Percentiles rank a stretch among this genome's conserved stretches.
phyloP scores from a whole-genome alignment of 2,888 invertebrate species.

The Nipponacmea schrenckii region DNA sequence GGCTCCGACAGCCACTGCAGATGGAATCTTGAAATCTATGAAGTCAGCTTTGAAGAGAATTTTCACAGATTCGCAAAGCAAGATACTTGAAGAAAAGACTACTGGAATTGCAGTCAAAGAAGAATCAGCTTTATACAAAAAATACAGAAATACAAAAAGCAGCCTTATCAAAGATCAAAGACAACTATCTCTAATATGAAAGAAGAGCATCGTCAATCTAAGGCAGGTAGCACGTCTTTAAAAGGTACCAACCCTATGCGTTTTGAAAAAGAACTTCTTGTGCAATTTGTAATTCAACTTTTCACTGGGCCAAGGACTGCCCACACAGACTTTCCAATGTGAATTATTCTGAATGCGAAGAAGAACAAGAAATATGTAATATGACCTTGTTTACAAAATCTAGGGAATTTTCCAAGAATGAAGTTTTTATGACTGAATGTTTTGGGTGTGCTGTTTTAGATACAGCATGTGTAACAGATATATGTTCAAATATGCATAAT shows the following conservation, averaged over 20 bases:
- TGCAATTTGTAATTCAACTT: constrained; percentile 12
- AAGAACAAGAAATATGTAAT: background rate
- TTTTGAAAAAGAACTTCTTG: constrained; percentile 9
- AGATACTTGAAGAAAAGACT: background rate
- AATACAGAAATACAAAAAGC: background rate
- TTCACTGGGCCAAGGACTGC: constrained; percentile 24
- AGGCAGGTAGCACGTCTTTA: background rate
- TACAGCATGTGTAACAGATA: constrained; percentile 23
- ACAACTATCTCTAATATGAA: background rate
- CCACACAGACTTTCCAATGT: background rate
- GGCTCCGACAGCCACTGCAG: constrained; percentile 19
- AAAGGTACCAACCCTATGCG: background rate
- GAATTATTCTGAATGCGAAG: background rate
- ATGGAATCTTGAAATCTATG: constrained; percentile 16
- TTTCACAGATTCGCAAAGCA: constrained; percentile 6
- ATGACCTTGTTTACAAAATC: background rate
- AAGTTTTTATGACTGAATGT: constrained; percentile 21
- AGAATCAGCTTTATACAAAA: background rate
- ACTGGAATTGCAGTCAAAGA: background rate
- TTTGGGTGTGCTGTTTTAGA: constrained; percentile 16
- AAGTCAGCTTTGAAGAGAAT: constrained; percentile 17
- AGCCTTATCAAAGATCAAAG: too few relatives aligned
- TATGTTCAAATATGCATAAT: too few relatives aligned
- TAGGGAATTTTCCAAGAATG: background rate
- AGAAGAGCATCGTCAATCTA: background rate